Evolutionary conservation across 2,888 invertebrate genomes (phyloP).

Genomic region (Leptopilina myrica): DNA sequence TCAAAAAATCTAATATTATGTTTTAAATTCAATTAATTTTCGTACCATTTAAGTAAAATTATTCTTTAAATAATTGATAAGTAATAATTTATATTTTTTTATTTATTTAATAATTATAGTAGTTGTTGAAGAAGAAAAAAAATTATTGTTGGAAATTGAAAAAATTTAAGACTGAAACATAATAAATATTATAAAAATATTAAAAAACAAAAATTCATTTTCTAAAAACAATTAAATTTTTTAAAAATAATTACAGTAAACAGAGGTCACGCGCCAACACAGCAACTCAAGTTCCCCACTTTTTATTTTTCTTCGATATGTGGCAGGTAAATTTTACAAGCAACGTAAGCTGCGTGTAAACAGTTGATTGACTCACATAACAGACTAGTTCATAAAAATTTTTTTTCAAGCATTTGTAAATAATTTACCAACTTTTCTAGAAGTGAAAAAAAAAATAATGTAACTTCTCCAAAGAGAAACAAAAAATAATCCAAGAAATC

Average conservation of each 20-base stretch:
- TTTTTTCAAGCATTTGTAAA: not conserved
- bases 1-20: too few species aligned
- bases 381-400: not conserved
- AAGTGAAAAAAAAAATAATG: not conserved
- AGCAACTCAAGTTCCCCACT: not conserved
- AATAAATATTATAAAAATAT: too few species aligned
- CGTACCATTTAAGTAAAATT: too few species aligned
- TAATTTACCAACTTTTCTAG: too few species aligned
- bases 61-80: too few species aligned
- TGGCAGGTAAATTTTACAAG: not conserved
- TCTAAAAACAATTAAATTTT: not conserved
- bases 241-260: not conserved
- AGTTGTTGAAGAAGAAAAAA: too few species aligned
- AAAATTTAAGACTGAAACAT: too few species aligned
- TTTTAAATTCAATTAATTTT: too few species aligned
- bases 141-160: too few species aligned
- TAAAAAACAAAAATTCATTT: too few species aligned
- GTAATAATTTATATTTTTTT: too few species aligned
- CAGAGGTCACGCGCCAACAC: not conserved
- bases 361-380: not conserved
- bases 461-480: not conserved
- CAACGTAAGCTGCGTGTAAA: slow-evolving; percentile 1
- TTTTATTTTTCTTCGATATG: not conserved
- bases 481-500: not conserved
- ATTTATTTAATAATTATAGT: too few species aligned